A percentile compares a stretch with the other conserved stretches of the same genome.
phyloP scores from a whole-genome alignment of 2,113 vertebrate species.

The Chunga burmeisteri region DNA sequence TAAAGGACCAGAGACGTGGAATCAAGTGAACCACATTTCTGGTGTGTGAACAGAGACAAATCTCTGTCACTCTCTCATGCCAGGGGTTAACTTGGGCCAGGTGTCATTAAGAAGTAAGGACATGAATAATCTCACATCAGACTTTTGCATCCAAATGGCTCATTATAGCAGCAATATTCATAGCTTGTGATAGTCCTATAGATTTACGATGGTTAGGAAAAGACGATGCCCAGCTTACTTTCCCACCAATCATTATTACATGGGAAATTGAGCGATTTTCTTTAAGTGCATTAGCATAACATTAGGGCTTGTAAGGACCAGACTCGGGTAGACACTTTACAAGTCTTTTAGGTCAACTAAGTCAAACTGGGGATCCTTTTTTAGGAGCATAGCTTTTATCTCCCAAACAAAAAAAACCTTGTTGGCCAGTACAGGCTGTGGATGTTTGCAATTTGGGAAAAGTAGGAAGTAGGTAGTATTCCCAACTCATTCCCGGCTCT shows the following conservation, averaged over 20 bases:
- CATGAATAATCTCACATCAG: neutral
- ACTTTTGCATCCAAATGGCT: conserved; percentile 39
- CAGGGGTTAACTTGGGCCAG: neutral
- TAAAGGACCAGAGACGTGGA: neutral
- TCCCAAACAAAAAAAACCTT: neutral
- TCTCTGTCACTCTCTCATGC: neutral
- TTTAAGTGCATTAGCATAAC: conserved; percentile 43
- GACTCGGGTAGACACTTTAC: neutral
- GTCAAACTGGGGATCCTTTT: neutral
- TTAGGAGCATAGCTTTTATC: neutral
- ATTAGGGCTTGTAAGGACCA: neutral
- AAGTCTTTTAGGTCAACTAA: neutral
- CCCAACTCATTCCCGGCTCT: neutral
- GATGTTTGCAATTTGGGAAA: neutral
- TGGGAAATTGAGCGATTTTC: conserved; percentile 42
- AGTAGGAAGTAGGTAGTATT: neutral
- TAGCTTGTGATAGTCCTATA: conserved; percentile 41
- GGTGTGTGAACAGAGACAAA: neutral
- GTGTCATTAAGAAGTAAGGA: neutral
- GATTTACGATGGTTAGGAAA: conserved; percentile 56
- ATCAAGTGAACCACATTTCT: neutral
- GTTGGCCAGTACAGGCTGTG: neutral
- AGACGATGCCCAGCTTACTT: conserved; percentile 51
- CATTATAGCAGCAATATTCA: conserved; percentile 31
- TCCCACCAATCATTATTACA: conserved; percentile 58